Evolutionary conservation across 2,888 invertebrate genomes (phyloP).

Genomic region (Alviniconcha strummeri): DNA sequence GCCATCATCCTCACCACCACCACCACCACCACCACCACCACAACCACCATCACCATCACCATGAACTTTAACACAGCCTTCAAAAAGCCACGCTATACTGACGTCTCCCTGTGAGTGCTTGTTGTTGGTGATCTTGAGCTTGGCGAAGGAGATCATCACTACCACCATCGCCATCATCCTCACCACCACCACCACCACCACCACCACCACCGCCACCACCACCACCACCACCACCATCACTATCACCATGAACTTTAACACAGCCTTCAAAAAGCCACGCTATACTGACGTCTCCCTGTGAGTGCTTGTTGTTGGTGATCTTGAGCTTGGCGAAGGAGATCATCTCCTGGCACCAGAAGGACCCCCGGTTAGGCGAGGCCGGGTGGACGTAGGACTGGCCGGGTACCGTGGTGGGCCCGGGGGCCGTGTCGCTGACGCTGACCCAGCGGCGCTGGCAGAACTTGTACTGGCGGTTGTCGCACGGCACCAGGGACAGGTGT

Average conservation of each 20-base stretch:
- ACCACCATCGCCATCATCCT: not conserved
- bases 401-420: slow-evolving; percentile 38
- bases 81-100: slow-evolving; percentile 7
- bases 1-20: not conserved
- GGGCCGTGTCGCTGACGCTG: slow-evolving; percentile 48
- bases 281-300: slow-evolving; percentile 50
- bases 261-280: not conserved
- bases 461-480: slow-evolving; percentile 53
- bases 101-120: slow-evolving; percentile 57
- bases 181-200: too few relatives aligned
- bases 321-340: slow-evolving; percentile 63
- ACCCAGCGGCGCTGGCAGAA: slow-evolving; percentile 51
- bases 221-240: too few relatives aligned
- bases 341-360: slow-evolving; percentile 69
- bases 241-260: too few relatives aligned
- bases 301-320: slow-evolving; percentile 73
- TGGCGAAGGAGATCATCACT: slow-evolving; percentile 46
- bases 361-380: slow-evolving; percentile 72
- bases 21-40: not conserved
- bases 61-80: too few relatives aligned
- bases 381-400: slow-evolving; percentile 67
- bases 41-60: too few relatives aligned
- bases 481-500: slow-evolving; percentile 47
- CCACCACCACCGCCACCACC: too few relatives aligned
- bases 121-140: slow-evolving; percentile 73